These are phyloP conservation scores for Thamnophis elegans DNA, from an alignment of 2,797 vertebrate genomes.

Conservation along the genomic window DNA sequence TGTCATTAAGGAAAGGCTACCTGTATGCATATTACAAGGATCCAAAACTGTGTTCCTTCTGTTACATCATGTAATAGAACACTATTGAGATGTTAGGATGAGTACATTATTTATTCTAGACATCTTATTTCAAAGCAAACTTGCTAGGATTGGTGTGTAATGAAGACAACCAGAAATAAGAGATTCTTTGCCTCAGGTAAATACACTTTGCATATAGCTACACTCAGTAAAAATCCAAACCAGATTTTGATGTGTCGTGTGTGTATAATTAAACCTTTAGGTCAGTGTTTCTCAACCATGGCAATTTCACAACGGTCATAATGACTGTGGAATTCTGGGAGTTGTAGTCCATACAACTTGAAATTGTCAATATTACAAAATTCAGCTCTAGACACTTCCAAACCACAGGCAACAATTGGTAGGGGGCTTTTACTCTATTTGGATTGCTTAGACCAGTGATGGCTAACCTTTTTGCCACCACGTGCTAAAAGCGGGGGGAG, in stretches of 20 bases:
- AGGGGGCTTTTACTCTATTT: constrained; percentile 28
- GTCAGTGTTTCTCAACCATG: background rate
- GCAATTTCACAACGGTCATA: background rate
- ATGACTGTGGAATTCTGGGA: background rate
- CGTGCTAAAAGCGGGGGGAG: too few species aligned
- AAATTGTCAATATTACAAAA: background rate
- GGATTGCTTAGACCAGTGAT: background rate
- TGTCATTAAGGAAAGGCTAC: background rate
- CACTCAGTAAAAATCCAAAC: constrained; percentile 49
- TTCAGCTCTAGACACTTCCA: constrained; percentile 31
- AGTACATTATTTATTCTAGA: background rate
- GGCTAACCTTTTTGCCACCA: too few species aligned
- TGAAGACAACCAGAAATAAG: constrained; percentile 29
- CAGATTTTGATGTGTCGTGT: constrained; percentile 7
- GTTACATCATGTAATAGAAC: background rate
- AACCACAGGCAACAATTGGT: constrained; percentile 47
- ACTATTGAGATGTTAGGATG: background rate
- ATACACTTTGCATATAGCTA: constrained; percentile 32
- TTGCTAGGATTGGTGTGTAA: background rate
- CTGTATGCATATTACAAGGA: background rate
- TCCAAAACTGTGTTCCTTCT: background rate
- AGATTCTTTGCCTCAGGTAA: constrained; percentile 29
- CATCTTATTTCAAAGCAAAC: background rate
- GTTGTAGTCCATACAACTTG: background rate
- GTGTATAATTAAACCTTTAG: constrained; percentile 36